Percentiles rank a stretch among this genome's conserved stretches.
phyloP scores from a whole-genome alignment of 2,888 invertebrate species.

The Flabesymbios commensalis region DNA sequence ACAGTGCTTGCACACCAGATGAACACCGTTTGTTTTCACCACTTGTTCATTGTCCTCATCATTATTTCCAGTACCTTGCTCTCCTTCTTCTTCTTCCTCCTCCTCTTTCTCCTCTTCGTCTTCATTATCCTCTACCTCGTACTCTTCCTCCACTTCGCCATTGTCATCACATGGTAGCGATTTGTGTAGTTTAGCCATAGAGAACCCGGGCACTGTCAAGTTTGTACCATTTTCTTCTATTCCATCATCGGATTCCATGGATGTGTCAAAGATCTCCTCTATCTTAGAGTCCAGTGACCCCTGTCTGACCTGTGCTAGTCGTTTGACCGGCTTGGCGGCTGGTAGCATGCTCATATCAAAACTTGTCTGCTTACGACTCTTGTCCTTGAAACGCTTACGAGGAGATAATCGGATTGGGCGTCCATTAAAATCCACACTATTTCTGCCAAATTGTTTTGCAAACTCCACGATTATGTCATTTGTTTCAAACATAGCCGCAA shows the following conservation, averaged over 20 bases:
- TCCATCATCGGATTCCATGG: constrained; percentile 22
- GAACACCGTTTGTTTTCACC: too few relatives aligned
- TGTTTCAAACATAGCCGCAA: constrained; percentile 58
- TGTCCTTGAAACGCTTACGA: constrained; percentile 48
- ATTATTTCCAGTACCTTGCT: too few relatives aligned
- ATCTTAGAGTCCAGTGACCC: constrained; percentile 58
- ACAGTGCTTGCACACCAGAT: too few relatives aligned
- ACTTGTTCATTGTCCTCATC: too few relatives aligned
- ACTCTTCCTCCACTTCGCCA: too few relatives aligned
- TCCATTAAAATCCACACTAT: constrained; percentile 42
- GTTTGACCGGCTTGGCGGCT: not conserved
- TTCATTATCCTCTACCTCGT: too few relatives aligned
- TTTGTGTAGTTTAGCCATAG: too few relatives aligned
- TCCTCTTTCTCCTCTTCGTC: too few relatives aligned
- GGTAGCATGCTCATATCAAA: constrained; percentile 43
- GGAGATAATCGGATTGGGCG: constrained; percentile 53
- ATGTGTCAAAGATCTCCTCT: constrained; percentile 53
- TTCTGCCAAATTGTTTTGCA: constrained; percentile 43
- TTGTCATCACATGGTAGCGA: too few relatives aligned
- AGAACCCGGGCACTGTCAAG: too few relatives aligned
- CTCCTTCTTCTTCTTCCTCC: too few relatives aligned
- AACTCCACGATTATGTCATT: constrained; percentile 46
- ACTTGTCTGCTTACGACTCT: constrained; percentile 51
- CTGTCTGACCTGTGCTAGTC: constrained; percentile 37
- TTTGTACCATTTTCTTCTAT: too few relatives aligned